phyloP scores from a whole-genome alignment of 1,140 invertebrate species.

The Danaus plexippus region DNA sequence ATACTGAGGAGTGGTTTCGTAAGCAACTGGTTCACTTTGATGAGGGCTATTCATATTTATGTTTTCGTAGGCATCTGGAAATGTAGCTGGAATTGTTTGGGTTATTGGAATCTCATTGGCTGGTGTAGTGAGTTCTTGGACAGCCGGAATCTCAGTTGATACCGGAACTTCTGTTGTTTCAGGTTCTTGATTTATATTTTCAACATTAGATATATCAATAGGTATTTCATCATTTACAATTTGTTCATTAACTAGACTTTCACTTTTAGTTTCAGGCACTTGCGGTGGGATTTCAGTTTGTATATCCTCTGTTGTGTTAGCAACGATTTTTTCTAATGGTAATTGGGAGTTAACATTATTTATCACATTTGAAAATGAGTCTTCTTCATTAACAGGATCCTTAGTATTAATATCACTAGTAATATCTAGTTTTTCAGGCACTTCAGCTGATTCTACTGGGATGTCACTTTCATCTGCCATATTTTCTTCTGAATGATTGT shows the following conservation, averaged over 20 bases:
- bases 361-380: conserved; percentile 15
- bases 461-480: no score
- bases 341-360: conserved; percentile 18
- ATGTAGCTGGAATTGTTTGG: conserved; percentile 17
- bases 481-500: no score
- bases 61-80: neutral
- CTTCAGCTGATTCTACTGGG: conserved; percentile 18
- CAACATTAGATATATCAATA: no score
- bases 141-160: conserved; percentile 1
- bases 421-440: conserved; percentile 24
- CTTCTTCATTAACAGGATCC: conserved; percentile 27
- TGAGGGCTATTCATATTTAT: conserved; percentile 6
- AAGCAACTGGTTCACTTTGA: no score
- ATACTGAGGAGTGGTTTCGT: no score
- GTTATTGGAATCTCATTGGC: no score
- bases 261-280: conserved; percentile 9
- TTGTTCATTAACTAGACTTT: conserved; percentile 11
- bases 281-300: conserved; percentile 14
- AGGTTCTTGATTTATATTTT: neutral
- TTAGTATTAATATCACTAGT: conserved; percentile 16
- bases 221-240: conserved; percentile 2
- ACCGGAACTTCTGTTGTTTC: conserved; percentile 5
- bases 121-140: conserved; percentile 8
- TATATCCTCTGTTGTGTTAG: conserved; percentile 1
- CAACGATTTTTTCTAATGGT: conserved; percentile 16